Conservation (phyloP, 2,797 vertebrate species). For the Onychomys torridus region DNA sequence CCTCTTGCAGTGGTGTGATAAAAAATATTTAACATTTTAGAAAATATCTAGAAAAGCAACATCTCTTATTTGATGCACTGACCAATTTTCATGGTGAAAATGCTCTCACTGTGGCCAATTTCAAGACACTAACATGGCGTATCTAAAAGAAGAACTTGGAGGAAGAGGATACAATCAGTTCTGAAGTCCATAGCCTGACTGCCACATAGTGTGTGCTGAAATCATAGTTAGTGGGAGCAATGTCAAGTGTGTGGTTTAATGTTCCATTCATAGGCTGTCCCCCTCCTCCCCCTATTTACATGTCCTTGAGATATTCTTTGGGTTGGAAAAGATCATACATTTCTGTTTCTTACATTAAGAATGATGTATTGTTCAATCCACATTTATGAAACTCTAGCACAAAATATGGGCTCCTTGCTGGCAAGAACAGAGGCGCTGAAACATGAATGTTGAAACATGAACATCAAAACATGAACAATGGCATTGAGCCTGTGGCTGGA, state of each 20-base stretch:
- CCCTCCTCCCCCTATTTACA: background rate
- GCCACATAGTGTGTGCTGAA: background rate
- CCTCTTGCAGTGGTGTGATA: background rate
- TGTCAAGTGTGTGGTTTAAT: background rate
- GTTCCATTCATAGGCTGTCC: background rate
- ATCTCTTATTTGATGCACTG: background rate
- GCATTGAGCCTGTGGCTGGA: background rate
- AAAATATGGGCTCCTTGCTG: background rate
- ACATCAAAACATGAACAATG: background rate
- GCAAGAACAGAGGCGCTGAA: background rate
- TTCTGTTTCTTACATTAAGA: background rate
- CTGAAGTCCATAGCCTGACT: no score
- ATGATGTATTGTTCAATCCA: background rate
- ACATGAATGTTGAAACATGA: background rate
- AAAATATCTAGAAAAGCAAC: background rate
- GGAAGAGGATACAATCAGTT: background rate
- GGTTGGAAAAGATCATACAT: background rate
- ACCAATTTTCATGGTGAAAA: conserved; percentile 1
- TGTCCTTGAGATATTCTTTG: background rate
- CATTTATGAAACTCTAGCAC: background rate
- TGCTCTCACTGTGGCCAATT: background rate
- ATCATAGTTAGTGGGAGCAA: background rate
- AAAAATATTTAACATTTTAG: conserved; percentile 31
- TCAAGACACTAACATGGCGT: background rate
- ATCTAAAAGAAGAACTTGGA: background rate